Evolutionary conservation across 2,888 invertebrate species (phyloP), one percentile per base, ranked within the genome.

Genomic region (Diaphora mendica): DNA sequence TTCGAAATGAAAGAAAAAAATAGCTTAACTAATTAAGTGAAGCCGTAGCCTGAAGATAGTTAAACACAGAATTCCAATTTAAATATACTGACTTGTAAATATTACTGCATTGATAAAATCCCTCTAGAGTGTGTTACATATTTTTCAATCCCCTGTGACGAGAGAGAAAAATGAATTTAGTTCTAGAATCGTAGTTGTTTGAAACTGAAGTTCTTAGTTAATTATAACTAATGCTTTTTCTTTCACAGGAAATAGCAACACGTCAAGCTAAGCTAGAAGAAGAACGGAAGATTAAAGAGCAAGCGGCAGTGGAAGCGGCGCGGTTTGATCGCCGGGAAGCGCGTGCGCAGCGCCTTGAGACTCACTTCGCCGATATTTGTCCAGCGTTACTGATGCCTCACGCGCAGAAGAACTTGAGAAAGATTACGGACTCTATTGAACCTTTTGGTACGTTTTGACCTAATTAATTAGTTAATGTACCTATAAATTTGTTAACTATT

Each of bases 311-410:
- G 35, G 94, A 91, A 35, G 96, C 94, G 68, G 94, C 94, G 44
- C 89, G 96, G 39, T 84, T 87, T 64, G 96, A 96, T 71, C 88
- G 96, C 48, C 91, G 96, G 7, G 95, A 95, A 79, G 92, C 93
- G 44, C 92, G 96, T 3, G 96, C 96, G 42, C 90, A 90, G 55
- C 91, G 94, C 0, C 91, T 97, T n/a, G 92, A 96, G 81, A 87
- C 92, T 68, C 95, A 96, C 86, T 94, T 96, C 82, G 86, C 87
- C 0, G 96, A 96, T 79, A 87, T 94, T 33, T 96, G 96, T 70
- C 93, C 96, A 0, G 94, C 93, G 11, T 86, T 97, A 23, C 81
- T 96, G 79, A 90, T 96, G 89, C 96, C 96, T 20, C 96, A 96
- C 75, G 94, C 96, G 30, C 95, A 95, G 86, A 95, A 95, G 74